Base-by-base conservation (phyloP, 2,888 invertebrate genomes). In the Gasteruption jaculator region DNA sequence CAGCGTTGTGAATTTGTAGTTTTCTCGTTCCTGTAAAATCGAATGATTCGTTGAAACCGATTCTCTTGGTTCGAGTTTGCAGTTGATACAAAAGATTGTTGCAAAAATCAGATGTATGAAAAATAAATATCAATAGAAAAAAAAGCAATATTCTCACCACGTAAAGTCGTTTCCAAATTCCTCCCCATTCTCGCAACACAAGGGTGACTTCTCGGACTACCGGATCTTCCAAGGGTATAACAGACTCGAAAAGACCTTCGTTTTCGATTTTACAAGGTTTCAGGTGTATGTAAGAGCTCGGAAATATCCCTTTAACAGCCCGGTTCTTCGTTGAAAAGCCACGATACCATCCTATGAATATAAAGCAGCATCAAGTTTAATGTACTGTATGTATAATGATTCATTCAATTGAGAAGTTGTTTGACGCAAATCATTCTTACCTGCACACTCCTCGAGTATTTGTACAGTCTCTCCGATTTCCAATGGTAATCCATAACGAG, bases 391-490 rank as follows among this genome's bases (percentile, higher is more conserved):
- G n/a, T 18, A 14, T 25, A 29, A 35, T 43, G n/a, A n/a, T 24
- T 24, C 24, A n/a, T n/a, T 24, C 24, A n/a, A 24, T n/a, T 24
- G 24, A n/a, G n/a, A 24, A 24, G 24, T 24, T 24, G 10, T n/a
- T n/a, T n/a, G 24, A 24, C 24, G 10, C 24, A n/a, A n/a, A n/a
- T 6, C 22, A 7, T 18, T 20, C 16, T 71, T 72, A 84, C 88
- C 87, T 71, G 78, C 79, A 74, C 86, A 89, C 76, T 94, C 92
- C 75, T 93, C 92, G 55, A 91, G 74, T 57, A 94, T 90, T 70
- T 93, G 91, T 3, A 94, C 85, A 4, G 89, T 86, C 69, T 94
- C 94, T 43, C 94, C 94, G 57, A 94, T 91, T 72, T 91, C 90
- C 56, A 95, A 73, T 4, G 88, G 82, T 48, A 91, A 73, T 22